phyloP scores from a whole-genome alignment of 2,797 vertebrate species.

The Danio jaintianensis region DNA sequence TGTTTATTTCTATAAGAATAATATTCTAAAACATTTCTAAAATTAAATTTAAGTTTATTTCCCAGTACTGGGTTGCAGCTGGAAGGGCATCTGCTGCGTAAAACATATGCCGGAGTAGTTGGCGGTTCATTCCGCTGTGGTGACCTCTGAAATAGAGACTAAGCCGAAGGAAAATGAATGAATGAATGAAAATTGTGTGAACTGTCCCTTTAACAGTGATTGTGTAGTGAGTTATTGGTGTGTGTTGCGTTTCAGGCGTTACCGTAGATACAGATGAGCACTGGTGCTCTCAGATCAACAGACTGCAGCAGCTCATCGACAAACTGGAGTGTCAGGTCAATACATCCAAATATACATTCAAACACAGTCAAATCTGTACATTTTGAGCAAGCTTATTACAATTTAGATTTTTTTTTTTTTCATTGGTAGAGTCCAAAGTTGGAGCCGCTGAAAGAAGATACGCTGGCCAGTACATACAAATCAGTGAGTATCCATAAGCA shows the following conservation, averaged over 20 bases:
- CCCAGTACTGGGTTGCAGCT: too few species aligned
- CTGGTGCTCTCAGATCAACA: slow-evolving; percentile 90
- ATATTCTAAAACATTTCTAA: too few species aligned
- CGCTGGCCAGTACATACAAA: slow-evolving; percentile 77
- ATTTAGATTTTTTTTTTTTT: slow-evolving; percentile 13
- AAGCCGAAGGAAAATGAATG: too few species aligned
- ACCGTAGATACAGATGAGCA: slow-evolving; percentile 81
- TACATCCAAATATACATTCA: not conserved
- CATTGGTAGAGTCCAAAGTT: slow-evolving; percentile 83
- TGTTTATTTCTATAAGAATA: too few species aligned
- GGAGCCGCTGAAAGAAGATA: slow-evolving; percentile 88
- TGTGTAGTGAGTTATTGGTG: slow-evolving; percentile 5
- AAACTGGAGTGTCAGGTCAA: slow-evolving; percentile 93
- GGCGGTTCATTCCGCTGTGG: too few species aligned
- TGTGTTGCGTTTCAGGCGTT: slow-evolving; percentile 73
- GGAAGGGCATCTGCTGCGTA: too few species aligned
- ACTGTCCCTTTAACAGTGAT: too few species aligned
- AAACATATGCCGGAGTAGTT: too few species aligned
- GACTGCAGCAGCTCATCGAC: slow-evolving; percentile 92
- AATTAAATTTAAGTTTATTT: too few species aligned
- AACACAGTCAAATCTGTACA: not conserved
- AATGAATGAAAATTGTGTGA: too few species aligned
- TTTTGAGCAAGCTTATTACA: not conserved
- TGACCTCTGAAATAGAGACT: too few species aligned
- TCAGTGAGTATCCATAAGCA: slow-evolving; percentile 80